Evolutionary conservation across 2,113 vertebrate genomes (phyloP), one percentile per base, ranked within the genome.

Genomic region (Vireo altiloquus): DNA sequence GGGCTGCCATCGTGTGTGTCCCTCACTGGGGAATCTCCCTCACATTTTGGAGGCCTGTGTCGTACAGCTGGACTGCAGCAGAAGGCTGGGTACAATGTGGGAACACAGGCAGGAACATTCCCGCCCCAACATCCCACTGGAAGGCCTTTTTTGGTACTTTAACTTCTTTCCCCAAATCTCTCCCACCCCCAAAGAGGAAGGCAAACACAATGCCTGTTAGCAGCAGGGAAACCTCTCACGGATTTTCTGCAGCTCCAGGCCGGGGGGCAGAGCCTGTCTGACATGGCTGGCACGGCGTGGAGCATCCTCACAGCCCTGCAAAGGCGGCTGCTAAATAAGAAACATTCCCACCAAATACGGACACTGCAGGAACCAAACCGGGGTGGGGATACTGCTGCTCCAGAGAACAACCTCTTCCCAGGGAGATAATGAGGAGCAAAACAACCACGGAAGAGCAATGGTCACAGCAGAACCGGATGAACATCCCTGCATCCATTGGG

Each of bases 401-500:
- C 72, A 95, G 83, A 94, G 81, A 94, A 95, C 72, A 89, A 76
- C 69, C 81, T 89, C 92, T 94, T 97, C 95, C 94, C 89, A 91
- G 89, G 83, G 83, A 95, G 95, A 95, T 91, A 95, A 95, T 92
- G 84, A 96, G 63, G 87, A 97, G 79, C 90, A 95, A 95, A 94
- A 87, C 80, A 96, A 91, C 47, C 86, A 81, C 80, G 94, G 76
- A 97, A 96, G 78, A 94, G 75, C 39, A 74, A 91, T 0, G 7
- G 89, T 44, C 82, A n/a, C 69, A 78, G 4, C n/a, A 90, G 95
- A 44, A 52, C 82, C 2, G 28, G 92, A 97, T 93, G 60, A 92
- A 17, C 47, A 64, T 27, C 0, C 0, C 31, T 64, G 24, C 11
- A 56, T 78, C 60, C 15, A 23, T 1, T 7, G 60, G 68, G 90